These are phyloP conservation scores for Tenebrosternarchus preto DNA, from an alignment of 2,113 vertebrate species.

Conservation along the genomic window DNA sequence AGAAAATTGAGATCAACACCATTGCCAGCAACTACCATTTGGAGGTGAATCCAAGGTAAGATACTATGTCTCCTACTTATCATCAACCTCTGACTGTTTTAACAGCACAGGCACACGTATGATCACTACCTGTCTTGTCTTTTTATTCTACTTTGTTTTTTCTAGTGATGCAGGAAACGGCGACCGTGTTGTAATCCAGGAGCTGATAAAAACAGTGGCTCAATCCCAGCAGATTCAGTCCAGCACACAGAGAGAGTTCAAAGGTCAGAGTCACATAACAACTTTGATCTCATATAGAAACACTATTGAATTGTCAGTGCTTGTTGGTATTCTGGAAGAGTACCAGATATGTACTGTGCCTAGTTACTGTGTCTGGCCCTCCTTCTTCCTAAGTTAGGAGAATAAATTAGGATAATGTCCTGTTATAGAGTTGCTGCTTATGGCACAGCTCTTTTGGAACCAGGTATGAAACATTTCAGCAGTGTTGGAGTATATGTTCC, in stretches of 20 bases:
- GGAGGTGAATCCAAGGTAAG: slow-evolving; percentile 94
- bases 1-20: slow-evolving; percentile 98
- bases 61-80: not conserved
- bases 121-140: slow-evolving; percentile 17
- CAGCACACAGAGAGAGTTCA: slow-evolving; percentile 93
- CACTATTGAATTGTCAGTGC: too few species aligned
- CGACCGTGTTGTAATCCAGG: slow-evolving; percentile 95
- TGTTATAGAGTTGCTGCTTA: not conserved
- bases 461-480: too few species aligned
- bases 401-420: not conserved
- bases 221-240: slow-evolving; percentile 97
- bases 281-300: not conserved
- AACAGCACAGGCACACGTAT: too few species aligned
- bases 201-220: slow-evolving; percentile 94
- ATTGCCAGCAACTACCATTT: slow-evolving; percentile 99
- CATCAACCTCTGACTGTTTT: not conserved
- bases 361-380: too few species aligned
- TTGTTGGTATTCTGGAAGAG: too few species aligned
- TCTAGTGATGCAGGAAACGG: slow-evolving; percentile 90
- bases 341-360: too few species aligned
- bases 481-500: too few species aligned
- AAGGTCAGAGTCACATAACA: slow-evolving; percentile 75
- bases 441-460: too few species aligned
- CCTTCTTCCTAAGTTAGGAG: not conserved
- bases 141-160: not conserved